These are phyloP conservation scores for Saxicola maurus DNA, from an alignment of 2,797 vertebrate species.

Conservation along the genomic window DNA sequence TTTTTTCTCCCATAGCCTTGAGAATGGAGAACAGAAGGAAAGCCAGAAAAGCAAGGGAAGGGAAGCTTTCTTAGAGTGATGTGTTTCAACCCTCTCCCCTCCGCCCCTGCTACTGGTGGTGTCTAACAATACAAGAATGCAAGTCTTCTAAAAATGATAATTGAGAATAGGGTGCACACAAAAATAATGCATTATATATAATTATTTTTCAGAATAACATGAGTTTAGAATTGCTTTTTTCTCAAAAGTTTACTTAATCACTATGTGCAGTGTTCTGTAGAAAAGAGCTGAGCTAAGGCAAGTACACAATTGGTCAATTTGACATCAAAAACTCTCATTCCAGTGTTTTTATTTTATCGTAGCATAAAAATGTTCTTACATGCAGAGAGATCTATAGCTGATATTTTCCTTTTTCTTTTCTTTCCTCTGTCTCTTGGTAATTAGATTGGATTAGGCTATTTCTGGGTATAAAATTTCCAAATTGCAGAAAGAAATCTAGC, in stretches of 20 bases:
- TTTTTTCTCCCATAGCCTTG: constrained; percentile 19
- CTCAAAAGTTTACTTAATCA: constrained; percentile 39
- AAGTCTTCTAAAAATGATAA: constrained; percentile 9
- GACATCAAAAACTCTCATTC: constrained; percentile 12
- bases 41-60: background rate
- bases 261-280: background rate
- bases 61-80: background rate
- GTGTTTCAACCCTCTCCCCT: background rate
- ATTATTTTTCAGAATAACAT: constrained; percentile 34
- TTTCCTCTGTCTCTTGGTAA: background rate
- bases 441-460: background rate
- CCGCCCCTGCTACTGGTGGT: background rate
- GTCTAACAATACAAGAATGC: background rate
- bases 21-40: background rate
- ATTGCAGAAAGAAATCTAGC: background rate
- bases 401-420: background rate
- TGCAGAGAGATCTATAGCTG: background rate
- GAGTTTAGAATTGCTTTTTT: constrained; percentile 27
- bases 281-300: constrained; percentile 11
- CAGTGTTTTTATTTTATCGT: background rate
- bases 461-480: background rate
- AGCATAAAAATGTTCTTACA: background rate
- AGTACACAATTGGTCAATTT: background rate
- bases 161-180: constrained; percentile 8
- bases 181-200: constrained; percentile 33